Evolutionary conservation across 2,797 vertebrate genomes (phyloP), one percentile per base, ranked within the genome.

Genomic region (Periophthalmus magnuspinnatus): DNA sequence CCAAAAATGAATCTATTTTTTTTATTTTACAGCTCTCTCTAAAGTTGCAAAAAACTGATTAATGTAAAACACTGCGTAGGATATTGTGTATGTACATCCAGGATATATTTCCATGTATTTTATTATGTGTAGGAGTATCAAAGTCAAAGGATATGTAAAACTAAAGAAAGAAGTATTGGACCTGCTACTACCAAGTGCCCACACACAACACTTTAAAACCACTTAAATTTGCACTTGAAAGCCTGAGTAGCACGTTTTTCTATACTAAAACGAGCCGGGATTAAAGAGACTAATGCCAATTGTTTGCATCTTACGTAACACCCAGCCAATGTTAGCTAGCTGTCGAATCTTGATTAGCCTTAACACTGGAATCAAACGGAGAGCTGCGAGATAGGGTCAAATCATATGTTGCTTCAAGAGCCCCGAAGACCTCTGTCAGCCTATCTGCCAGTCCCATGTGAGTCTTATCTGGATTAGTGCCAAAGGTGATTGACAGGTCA

Each of bases 401-500:
- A 47, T 67, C 69, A 67, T 75, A 36, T 19, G 28, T 66, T 62
- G 65, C 65, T 47, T 65, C 64, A 66, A 57, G 0, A 1, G 68
- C 67, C 54, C 24, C 58, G 68, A 69, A 38, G 63, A 85, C 79
- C 55, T 65, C 75, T 72, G 68, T 71, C 74, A 56, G 69, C 56
- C 69, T 72, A 45, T 80, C 61, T 36, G 21, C 75, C 69, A 54
- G 76, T 82, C 75, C 75, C 81, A 81, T 77, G 82, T 80, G 85
- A 88, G 76, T 71, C 75, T 80, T 80, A 86, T 86, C 88, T 90
- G 86, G 88, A 89, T 89, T 88, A 87, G 79, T 77, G 85, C 81
- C 81, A 84, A 85, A 87, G 74, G 79, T 86, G 85, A 90, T 78
- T 88, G 86, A 86, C 89, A 84, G 72, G 33, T 19, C 52, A 52